Evolutionary conservation across 2,797 vertebrate genomes (phyloP).

Genomic region (Poeciliopsis turneri): DNA sequence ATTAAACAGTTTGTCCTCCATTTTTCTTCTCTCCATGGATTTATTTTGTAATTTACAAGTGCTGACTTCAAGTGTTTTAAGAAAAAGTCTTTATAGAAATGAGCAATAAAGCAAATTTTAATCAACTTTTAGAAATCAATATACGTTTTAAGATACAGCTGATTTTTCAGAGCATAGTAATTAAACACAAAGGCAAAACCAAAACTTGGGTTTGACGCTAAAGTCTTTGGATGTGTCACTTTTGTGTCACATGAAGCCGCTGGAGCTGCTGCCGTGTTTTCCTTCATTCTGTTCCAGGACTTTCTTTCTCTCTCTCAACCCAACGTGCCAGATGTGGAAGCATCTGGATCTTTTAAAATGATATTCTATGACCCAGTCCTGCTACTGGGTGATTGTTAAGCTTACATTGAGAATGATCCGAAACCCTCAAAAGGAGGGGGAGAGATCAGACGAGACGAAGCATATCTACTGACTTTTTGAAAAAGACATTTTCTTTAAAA

Average conservation of each 20-base stretch:
- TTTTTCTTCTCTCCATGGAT: neutral
- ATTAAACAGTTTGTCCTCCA: neutral
- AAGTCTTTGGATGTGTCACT: neutral
- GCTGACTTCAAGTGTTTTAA: neutral
- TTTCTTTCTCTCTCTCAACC: conserved; percentile 3
- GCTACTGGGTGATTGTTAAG: conserved; percentile 29
- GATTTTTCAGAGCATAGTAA: neutral
- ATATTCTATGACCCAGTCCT: conserved; percentile 48
- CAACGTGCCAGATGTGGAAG: conserved; percentile 59
- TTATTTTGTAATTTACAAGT: neutral
- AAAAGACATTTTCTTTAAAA: neutral
- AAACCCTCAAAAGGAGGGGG: neutral
- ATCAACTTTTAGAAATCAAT: neutral
- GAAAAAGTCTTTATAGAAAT: neutral
- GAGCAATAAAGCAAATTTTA: neutral
- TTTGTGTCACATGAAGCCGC: neutral
- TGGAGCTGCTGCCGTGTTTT: neutral
- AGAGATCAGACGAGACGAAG: neutral
- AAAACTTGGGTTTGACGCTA: neutral
- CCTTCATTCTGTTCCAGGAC: neutral
- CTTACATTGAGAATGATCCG: neutral
- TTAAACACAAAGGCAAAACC: neutral
- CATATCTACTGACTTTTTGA: conserved; percentile 24
- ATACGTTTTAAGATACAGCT: neutral
- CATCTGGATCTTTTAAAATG: conserved; percentile 35